These are phyloP conservation scores for Elaphurus davidianus DNA, from an alignment of 2,113 vertebrate species.

Conservation along the genomic window DNA sequence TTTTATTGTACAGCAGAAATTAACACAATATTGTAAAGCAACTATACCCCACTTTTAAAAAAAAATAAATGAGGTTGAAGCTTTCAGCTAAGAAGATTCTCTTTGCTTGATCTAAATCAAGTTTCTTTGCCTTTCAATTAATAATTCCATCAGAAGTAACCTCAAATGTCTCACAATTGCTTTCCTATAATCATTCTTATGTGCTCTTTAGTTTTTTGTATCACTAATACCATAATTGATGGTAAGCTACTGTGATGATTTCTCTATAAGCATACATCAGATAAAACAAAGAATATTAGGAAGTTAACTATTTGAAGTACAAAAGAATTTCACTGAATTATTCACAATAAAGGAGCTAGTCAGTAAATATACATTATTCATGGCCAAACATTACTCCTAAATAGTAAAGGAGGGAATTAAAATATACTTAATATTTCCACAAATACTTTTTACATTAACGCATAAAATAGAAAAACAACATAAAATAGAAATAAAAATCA, in stretches of 20 bases:
- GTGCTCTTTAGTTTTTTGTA: background rate
- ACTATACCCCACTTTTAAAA: background rate
- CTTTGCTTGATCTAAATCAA: conserved; percentile 13
- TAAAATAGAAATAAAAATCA: background rate
- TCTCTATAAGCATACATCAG: background rate
- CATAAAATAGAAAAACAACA: background rate
- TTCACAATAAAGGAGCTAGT: background rate
- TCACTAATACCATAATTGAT: background rate
- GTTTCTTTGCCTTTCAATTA: conserved; percentile 46
- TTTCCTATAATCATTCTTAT: background rate
- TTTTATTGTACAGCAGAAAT: background rate
- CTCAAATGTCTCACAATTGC: background rate
- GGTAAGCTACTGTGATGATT: background rate
- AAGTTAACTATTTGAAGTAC: conserved; percentile 10
- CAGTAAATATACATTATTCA: background rate
- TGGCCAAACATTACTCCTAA: background rate
- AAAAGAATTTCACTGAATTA: conserved; percentile 14
- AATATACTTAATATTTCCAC: background rate
- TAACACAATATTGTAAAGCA: background rate
- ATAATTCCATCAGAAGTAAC: conserved; percentile 24
- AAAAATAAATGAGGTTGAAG: background rate
- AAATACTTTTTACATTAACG: background rate
- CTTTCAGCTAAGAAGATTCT: background rate
- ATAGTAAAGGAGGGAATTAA: background rate
- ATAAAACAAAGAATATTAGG: background rate